These are phyloP conservation scores for Drosophila seguyi DNA, from an alignment of 1,140 invertebrate genomes.

Conservation along the genomic window DNA sequence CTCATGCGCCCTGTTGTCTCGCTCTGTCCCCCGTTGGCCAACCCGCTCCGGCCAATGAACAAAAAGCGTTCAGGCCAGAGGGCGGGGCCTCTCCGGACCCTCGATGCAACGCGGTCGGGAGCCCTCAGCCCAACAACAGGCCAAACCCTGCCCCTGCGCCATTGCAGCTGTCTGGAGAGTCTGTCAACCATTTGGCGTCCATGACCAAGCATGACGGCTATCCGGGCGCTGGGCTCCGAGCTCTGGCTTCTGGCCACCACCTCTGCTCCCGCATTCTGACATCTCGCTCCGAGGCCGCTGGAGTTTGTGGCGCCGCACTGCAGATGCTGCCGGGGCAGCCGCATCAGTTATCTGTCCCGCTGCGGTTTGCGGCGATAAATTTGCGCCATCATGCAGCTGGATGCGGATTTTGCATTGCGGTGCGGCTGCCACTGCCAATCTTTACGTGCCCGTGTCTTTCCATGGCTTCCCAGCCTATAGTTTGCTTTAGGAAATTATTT, in stretches of 20 bases:
- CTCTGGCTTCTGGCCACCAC: constrained; percentile 42
- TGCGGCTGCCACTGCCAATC: constrained; percentile 30
- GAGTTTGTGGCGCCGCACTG: constrained; percentile 59
- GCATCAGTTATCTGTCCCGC: constrained; percentile 35
- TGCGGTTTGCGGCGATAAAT: constrained; percentile 56
- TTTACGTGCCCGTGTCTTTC: constrained; percentile 5
- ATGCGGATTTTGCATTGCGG: constrained; percentile 41
- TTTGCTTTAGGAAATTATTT: background rate
- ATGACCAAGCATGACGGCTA: constrained; percentile 79
- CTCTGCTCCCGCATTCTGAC: constrained; percentile 51
- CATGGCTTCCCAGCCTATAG: background rate
- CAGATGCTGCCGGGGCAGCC: constrained; percentile 43
- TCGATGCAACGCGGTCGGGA: constrained; percentile 19
- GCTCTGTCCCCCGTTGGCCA: constrained; percentile 51
- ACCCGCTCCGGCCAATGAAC: constrained; percentile 52
- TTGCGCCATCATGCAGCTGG: constrained; percentile 39
- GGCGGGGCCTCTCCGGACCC: constrained; percentile 57
- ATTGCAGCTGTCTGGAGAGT: constrained; percentile 62
- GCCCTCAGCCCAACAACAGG: constrained; percentile 13
- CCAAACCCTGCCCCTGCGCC: constrained; percentile 60
- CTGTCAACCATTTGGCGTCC: constrained; percentile 81
- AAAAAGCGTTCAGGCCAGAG: constrained; percentile 60
- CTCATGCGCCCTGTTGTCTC: constrained; percentile 50
- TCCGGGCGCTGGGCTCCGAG: constrained; percentile 15
- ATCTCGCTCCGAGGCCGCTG: constrained; percentile 56